Base-by-base conservation (phyloP, 92 coral and sea anemone genomes). In the Siderastrea siderea region DNA sequence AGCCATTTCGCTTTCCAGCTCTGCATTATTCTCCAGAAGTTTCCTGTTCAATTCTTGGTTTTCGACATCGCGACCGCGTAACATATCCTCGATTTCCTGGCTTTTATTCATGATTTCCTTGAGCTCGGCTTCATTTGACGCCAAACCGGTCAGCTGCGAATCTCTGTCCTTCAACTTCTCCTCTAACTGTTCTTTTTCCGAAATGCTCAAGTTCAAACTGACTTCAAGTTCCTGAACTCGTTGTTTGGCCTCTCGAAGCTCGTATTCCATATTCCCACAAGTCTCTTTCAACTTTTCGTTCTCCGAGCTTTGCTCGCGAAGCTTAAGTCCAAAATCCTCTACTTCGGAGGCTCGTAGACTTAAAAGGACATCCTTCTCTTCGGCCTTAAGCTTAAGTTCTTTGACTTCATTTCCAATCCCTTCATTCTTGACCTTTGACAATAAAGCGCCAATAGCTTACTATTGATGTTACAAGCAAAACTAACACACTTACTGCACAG, bases 11-110 rank as follows among this genome's bases (percentile, higher is more conserved):
- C 71, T 92, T 71, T 91, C 98, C 50, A 95, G 84, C 78, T 95
- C 98, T 48, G 77, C 65, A 57, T 93, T 95, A 71, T 93, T 94
- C 46, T 95, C 96, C 52, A 64, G 64, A 11, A 95, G 93, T 65
- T 86, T 84, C 52, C 70, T 55, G 51, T 94, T 95, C 80, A 95
- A 76, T 74, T 95, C 93, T 38, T 90, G 87, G 84, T 95, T 93
- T 67, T 95, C 98, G 44, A 88, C 55, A 74, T 95, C 98, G 14
- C 98, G 94, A 19, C 83, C 91, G 65, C 92, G 96, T 53, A 95
- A 71, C 73, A 95, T 79, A 26, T 85, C 84, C 79, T 95, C 96
- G 14, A 95, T 95, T 45, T 95, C 98, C 51, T 86, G 96, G 52
- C 94, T 95, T 59, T 93, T 93, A 43, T 80, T 44, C 92, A 88